Base-by-base conservation (phyloP, 2,113 vertebrate genomes). In the Plectropomus leopardus region DNA sequence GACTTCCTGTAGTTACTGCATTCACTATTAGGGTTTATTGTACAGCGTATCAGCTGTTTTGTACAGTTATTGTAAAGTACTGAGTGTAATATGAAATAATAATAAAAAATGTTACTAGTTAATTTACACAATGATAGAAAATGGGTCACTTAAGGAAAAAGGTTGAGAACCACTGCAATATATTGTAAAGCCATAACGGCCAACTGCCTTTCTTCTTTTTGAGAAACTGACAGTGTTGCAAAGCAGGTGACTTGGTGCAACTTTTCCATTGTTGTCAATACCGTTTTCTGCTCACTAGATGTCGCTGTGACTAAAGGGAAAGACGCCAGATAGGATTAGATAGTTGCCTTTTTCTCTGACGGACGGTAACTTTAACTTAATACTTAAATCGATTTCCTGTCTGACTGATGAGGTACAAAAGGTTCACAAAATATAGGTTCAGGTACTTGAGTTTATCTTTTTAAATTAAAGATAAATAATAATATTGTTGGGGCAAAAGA, bases 241-340 rank as follows among this genome's bases (percentile, higher is more conserved):
- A 40, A 24, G 50, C 4, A 65, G 3, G 17, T 32, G 14, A 40
- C 7, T n/a, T 60, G 15, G 11, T 55, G 19, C 16, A 58, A 14
- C 55, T 15, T 45, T 40, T 45, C 5, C 24, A 36, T 7, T 57
- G 24, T 11, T 55, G 57, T 53, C 73, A 84, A 50, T 91, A 72
- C 63, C 54, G 2, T 4, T 40, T 57, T 72, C 32, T 60, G 30
- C 53, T 81, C 94, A 93, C 93, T 91, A 93, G 94, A 90, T 94
- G 94, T 93, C 94, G 79, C 89, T 91, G 76, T 91, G 76, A 84
- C 82, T 70, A 86, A 89, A 34, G 84, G 34, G 83, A 94, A 91
- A 77, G 24, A 40, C n/a, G 16, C 26, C 61, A 60, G 36, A 63
- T 23, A 23, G 15, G 7, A 14, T 5, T 0, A 53, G 53, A 44